Evolutionary conservation across 2,113 vertebrate species (phyloP).

Genomic region (Zingel zingel): DNA sequence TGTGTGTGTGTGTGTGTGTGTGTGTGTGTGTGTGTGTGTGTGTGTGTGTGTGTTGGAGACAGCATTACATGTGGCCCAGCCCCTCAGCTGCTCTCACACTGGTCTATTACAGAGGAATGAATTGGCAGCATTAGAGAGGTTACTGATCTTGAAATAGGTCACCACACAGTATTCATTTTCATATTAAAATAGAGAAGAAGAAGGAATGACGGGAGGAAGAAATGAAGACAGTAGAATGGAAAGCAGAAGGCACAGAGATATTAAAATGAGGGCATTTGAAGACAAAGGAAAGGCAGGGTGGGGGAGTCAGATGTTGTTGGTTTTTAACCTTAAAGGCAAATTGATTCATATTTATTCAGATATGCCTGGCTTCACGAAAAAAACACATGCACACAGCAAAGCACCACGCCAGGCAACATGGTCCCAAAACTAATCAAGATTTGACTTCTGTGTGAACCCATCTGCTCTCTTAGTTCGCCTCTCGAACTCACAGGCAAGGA

Average conservation of each 20-base stretch:
- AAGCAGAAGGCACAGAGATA: background rate
- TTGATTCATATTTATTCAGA: background rate
- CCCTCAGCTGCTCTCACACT: constrained; percentile 12
- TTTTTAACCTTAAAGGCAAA: background rate
- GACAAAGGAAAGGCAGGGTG: background rate
- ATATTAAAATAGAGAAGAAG: background rate
- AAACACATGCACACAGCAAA: background rate
- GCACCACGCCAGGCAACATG: background rate
- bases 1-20: background rate
- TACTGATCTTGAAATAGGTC: constrained; percentile 28
- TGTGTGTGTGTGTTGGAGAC: background rate
- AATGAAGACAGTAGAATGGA: background rate
- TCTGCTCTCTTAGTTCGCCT: background rate
- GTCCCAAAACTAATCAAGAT: background rate
- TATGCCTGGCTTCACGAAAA: background rate
- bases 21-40: background rate
- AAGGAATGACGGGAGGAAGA: background rate
- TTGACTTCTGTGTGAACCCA: constrained; percentile 9
- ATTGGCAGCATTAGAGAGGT: constrained; percentile 9
- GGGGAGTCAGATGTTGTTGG: background rate
- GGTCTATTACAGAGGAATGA: constrained; percentile 29
- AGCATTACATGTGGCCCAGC: background rate
- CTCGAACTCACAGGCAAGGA: background rate
- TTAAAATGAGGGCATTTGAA: background rate
- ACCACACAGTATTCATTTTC: constrained; percentile 11